Percentiles rank a stretch among this genome's conserved stretches.
phyloP scores from a whole-genome alignment of 2,113 vertebrate species.

The Peromyscus maniculatus region DNA sequence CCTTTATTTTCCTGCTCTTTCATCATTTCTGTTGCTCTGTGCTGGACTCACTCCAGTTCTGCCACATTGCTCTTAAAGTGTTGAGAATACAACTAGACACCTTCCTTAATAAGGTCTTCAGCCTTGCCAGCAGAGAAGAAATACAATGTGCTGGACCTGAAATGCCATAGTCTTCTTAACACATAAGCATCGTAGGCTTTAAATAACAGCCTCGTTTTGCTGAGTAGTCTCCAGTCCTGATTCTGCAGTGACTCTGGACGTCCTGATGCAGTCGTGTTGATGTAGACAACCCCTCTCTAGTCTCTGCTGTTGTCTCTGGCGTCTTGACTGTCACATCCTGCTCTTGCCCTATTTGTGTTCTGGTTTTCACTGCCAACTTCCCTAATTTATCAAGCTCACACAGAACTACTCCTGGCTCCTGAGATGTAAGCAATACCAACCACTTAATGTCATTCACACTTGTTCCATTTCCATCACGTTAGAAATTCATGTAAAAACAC shows the following conservation, averaged over 20 bases:
- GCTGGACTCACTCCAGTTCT: conserved; percentile 61
- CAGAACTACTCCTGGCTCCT: conserved; percentile 46
- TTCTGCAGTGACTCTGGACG: neutral
- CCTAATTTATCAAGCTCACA: conserved; percentile 72
- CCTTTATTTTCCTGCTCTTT: conserved; percentile 57
- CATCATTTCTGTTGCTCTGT: conserved; percentile 56
- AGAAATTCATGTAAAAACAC: conserved; percentile 43
- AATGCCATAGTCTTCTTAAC: conserved; percentile 40
- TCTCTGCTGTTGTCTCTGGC: conserved; percentile 51
- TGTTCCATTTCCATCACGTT: conserved; percentile 5
- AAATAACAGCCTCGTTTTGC: conserved; percentile 14
- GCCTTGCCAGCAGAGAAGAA: conserved; percentile 19
- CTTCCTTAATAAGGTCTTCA: conserved; percentile 60
- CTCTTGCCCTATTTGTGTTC: conserved; percentile 62
- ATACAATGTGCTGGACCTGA: conserved; percentile 38
- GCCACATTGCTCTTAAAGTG: conserved; percentile 41
- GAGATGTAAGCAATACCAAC: conserved; percentile 64
- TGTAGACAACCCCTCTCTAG: conserved; percentile 40
- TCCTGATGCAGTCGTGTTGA: neutral
- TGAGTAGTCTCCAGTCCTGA: neutral
- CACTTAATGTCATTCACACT: conserved; percentile 59
- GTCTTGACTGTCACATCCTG: conserved; percentile 57
- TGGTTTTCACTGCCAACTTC: conserved; percentile 64
- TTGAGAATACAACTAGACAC: conserved; percentile 63
- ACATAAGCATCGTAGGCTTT: neutral